Base-by-base conservation (phyloP, 2,797 vertebrate species). In the Pempheris klunzingeri region DNA sequence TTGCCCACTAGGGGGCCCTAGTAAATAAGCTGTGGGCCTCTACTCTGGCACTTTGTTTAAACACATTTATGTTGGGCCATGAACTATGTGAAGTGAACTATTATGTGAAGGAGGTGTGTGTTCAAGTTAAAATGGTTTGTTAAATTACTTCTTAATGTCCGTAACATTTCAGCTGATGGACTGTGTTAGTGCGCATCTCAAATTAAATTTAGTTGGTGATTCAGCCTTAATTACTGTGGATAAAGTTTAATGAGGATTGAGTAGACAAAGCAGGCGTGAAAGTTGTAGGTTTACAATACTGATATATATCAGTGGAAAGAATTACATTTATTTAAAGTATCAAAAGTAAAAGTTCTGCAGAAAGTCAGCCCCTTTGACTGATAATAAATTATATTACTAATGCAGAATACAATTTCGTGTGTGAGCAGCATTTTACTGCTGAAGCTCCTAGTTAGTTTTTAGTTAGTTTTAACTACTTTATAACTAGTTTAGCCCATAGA, bases 1-100 rank as follows among this genome's bases (percentile, higher is more conserved):
- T 7, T 24, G 6, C n/a, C 73, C 60, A 80, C 20, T 34, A 62
- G 69, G 41, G 52, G 58, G 49, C 55, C 0, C 59, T 69, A 5
- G 14, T 13, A 47, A 20, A 38, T 15, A 3, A 43, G 15, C 24
- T 59, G 10, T 7, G 26, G 18, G 7, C 8, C 26, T 11, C 38
- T 54, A 7, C 32, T 22, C 12, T 24, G 12, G 28, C 5, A 26
- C 12, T 17, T 7, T 46, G 34, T 11, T 49, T 59, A 17, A 38
- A 68, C 17, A 24, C 14, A 43, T 54, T 38, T 53, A 26, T 28
- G 26, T 46, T 38, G 24, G 17, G 17, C 22, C 17, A 52, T 30
- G 12, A n/a, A 47, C 12, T 17, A 20, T 55, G 43, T 9, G 22
- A 12, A 30, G 14, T n/a, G n/a, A n/a, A n/a, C n/a, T n/a, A n/a